Conservation (phyloP, 2,888 invertebrate species). For the Phengaris arion region DNA sequence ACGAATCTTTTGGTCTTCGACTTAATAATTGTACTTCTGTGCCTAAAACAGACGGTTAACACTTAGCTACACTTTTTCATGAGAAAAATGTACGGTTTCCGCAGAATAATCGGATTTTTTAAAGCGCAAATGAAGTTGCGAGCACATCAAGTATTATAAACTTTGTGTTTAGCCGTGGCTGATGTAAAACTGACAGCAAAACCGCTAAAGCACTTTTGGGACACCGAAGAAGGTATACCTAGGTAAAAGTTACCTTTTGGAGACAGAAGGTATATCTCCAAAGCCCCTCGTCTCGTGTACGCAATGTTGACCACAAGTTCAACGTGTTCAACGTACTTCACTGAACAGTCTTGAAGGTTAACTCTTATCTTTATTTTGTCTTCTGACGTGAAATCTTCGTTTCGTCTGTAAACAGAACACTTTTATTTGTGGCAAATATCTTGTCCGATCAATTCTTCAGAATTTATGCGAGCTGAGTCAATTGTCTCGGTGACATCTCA, state of each 20-base stretch:
- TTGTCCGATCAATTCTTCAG: not conserved
- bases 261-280: slow-evolving; percentile 86
- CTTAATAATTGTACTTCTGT: slow-evolving; percentile 85
- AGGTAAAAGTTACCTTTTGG: slow-evolving; percentile 82
- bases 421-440: too few species aligned
- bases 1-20: slow-evolving; percentile 84
- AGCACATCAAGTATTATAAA: too few species aligned
- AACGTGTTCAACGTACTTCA: slow-evolving; percentile 91
- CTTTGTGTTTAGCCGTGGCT: too few species aligned
- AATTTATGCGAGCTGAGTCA: slow-evolving; percentile 3
- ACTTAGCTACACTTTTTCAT: not conserved
- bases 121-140: too few species aligned
- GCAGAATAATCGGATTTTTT: too few species aligned
- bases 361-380: slow-evolving; percentile 63
- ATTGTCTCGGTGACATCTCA: slow-evolving; percentile 1
- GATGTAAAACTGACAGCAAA: too few species aligned
- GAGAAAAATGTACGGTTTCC: not conserved
- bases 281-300: slow-evolving; percentile 86
- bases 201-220: too few species aligned
- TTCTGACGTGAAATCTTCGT: slow-evolving; percentile 45
- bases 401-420: slow-evolving; percentile 36
- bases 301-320: slow-evolving; percentile 85
- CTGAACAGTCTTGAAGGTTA: slow-evolving; percentile 74
- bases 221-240: too few species aligned
- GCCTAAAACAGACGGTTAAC: slow-evolving; percentile 63